Evolutionary conservation across 1,140 invertebrate species (phyloP), one percentile per base, ranked within the genome.

Genomic region (Drosophila fuyamai): DNA sequence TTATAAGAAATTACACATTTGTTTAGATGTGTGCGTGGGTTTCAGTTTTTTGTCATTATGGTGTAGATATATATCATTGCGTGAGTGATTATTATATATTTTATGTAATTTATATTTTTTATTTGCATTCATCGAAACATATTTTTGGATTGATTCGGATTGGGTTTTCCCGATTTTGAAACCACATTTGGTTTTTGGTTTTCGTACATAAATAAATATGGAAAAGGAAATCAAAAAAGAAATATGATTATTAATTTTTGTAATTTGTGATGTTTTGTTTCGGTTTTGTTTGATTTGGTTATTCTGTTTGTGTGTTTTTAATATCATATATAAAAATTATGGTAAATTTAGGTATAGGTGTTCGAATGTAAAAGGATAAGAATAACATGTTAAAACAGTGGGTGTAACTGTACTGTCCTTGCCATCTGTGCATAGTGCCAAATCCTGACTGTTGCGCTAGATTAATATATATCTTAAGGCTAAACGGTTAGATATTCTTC

Each of bases 221-320:
- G 90, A 92, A 92, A 92, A 92, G 84, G 90, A 90, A 92, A 92
- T 91, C 74, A 91, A 92, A 85, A 91, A 91, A 92, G 76, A 92
- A 76, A 91, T 91, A 92, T 91, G 85, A 91, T 92, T 92, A 92
- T 91, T 92, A 90, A 89, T 85, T 88, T 91, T 68, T 90, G 77
- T 76, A 89, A 81, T 85, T 90, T 50, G 75, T 79, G 76, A 74
- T 62, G 44, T 50, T 85, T 80, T 63, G 38, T 40, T 84, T 75
- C 71, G 53, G 60, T 57, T 55, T 62, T 60, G 61, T 36, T 57
- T 67, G 47, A 27, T 44, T 59, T 32, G 35, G 35, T 54, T 59
- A 59, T 56, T 58, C 18, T 62, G 23, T 61, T 16, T 67, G 27
- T 61, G 38, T 79, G 12, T 53, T 44, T 60, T 41, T 32, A 16